phyloP scores from a whole-genome alignment of 2,113 vertebrate genomes.

The Falcunculus frontatus region DNA sequence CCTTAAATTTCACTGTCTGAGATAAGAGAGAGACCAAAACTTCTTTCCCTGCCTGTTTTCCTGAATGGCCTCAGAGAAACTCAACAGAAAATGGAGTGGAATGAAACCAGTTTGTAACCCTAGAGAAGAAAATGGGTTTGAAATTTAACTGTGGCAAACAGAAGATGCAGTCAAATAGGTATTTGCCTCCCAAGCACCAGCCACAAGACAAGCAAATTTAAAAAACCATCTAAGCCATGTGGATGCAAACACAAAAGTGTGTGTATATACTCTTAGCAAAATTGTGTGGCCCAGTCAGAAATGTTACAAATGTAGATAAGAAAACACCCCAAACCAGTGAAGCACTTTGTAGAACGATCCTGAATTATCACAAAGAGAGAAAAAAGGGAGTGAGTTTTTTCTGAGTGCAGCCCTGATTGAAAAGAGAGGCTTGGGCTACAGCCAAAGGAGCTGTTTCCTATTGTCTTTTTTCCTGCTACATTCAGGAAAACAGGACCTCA shows the following conservation, averaged over 20 bases:
- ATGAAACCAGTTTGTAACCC: not conserved
- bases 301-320: not conserved
- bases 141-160: not conserved
- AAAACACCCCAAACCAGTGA: not conserved
- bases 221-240: not conserved
- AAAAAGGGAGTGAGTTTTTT: not conserved
- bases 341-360: not conserved
- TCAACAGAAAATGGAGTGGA: not conserved
- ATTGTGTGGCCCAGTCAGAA: not conserved
- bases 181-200: not conserved
- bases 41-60: not conserved
- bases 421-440: not conserved
- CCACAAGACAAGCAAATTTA: not conserved
- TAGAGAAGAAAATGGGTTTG: not conserved
- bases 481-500: slow-evolving; percentile 2
- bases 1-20: not conserved
- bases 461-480: slow-evolving; percentile 2
- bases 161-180: not conserved
- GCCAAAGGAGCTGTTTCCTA: slow-evolving; percentile 32
- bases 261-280: not conserved
- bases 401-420: not conserved
- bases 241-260: not conserved
- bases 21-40: not conserved
- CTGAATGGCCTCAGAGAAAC: not conserved
- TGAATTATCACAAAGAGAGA: not conserved